Evolutionary conservation across 2,888 invertebrate species (phyloP).

Genomic region (Penaeus monodon): DNA sequence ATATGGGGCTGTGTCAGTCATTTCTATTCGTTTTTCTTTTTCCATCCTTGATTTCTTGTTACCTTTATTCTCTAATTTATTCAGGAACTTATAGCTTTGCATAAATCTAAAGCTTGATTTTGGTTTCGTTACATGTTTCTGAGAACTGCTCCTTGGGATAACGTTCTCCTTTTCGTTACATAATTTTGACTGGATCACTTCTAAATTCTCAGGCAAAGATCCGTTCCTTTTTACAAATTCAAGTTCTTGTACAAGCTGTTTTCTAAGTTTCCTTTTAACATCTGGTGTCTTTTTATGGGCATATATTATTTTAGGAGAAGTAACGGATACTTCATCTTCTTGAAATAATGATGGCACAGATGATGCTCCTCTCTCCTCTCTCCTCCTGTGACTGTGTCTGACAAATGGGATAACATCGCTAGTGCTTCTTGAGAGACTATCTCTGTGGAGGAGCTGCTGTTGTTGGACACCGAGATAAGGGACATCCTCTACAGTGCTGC

Average conservation of each 20-base stretch:
- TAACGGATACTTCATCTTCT: background rate
- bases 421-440: background rate
- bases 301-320: conserved; percentile 51
- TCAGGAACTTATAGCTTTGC: conserved; percentile 30
- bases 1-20: background rate
- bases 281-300: conserved; percentile 51
- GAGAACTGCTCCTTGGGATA: background rate
- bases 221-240: conserved; percentile 38
- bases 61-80: conserved; percentile 4
- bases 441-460: background rate
- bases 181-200: background rate
- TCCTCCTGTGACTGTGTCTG: background rate
- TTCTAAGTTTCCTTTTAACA: conserved; percentile 22
- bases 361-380: background rate
- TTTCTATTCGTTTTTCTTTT: background rate
- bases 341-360: background rate
- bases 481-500: conserved; percentile 14
- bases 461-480: background rate
- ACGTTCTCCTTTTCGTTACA: conserved; percentile 7
- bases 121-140: conserved; percentile 5
- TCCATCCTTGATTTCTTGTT: background rate
- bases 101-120: conserved; percentile 33
- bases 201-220: conserved; percentile 32
- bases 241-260: conserved; percentile 45
- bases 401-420: background rate